Conservation (phyloP, 2,888 invertebrate genomes). For the Tetrapedia diversipes region DNA sequence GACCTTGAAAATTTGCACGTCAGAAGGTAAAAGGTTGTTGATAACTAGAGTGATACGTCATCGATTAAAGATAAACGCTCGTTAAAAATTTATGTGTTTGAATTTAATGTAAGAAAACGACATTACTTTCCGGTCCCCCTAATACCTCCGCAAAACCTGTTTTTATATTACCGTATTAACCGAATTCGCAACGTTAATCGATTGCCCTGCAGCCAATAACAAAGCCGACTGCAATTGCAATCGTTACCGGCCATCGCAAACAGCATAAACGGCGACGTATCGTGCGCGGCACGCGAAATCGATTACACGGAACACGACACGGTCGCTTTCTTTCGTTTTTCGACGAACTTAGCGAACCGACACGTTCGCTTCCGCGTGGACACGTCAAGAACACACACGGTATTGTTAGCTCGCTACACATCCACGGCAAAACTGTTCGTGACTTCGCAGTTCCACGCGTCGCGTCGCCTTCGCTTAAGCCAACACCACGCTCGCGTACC, state of each 20-base stretch:
- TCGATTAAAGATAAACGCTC: too few relatives aligned
- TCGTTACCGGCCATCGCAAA: background rate
- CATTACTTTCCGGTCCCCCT: too few relatives aligned
- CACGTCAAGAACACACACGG: constrained; percentile 6
- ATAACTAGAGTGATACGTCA: too few relatives aligned
- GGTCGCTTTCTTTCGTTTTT: background rate
- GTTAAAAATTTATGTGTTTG: too few relatives aligned
- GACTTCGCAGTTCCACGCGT: constrained; percentile 40
- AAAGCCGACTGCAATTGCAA: background rate
- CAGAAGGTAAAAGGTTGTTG: too few relatives aligned
- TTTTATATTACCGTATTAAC: background rate
- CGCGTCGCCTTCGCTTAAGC: constrained; percentile 56
- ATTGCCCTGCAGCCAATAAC: background rate
- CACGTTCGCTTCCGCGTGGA: constrained; percentile 19
- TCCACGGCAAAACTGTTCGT: constrained; percentile 32
- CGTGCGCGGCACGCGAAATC: background rate
- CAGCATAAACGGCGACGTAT: background rate
- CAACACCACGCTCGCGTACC: constrained; percentile 44
- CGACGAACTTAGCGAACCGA: background rate
- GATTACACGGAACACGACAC: background rate
- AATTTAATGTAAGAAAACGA: too few relatives aligned
- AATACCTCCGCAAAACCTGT: too few relatives aligned
- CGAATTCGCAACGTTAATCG: background rate
- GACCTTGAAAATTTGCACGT: too few relatives aligned
- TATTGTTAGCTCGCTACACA: constrained; percentile 15